Base-by-base conservation (phyloP, 1,140 invertebrate genomes). In the Nixonia krombeini region DNA sequence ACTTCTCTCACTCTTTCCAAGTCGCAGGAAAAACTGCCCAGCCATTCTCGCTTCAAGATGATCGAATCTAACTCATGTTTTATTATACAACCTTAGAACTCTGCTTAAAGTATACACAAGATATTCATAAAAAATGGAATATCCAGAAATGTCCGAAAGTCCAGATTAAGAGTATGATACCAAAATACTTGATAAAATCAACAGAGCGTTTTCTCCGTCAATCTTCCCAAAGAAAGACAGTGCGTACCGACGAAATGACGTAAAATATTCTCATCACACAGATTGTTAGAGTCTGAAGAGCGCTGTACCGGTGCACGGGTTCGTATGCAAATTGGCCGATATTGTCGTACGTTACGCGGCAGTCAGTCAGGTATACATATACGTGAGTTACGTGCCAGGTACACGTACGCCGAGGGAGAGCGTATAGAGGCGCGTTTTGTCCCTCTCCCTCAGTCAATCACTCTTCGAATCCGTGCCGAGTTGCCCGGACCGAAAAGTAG, bases 301-400 rank as follows among this genome's bases (percentile, higher is more conserved):
- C 28, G 9, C 2, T 42, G 53, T 74, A 76, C 25, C 16, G 70
- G 52, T 29, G 28, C 15, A 59, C 21, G 37, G 49, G 66, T 71
- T 75, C 75, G 73, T 78, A 81, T 81, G 79, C 72, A 81, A 81
- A 81, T 79, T 77, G 72, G 74, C 64, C 65, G 70, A 75, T 71
- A 79, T 79, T 78, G 76, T 78, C 73, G 72, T 75, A 62, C 62
- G 74, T 74, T 76, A 76, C 70, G 72, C 61, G 64, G 70, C 61
- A 35, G 65, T 55, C 44, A 64, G 40, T 49, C 58, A 65, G 58
- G 58, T 68, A 65, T 58, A 56, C 55, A 37, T 13, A 37, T 3
- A 23, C 13, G 35, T 16, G 46, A 26, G 26, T 44, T 44, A 46
- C 23, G 23, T 16, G 52, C 9, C 37, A 64, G 47, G 45, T 35